A percentile compares a stretch with the other conserved stretches of the same genome.
phyloP scores from a whole-genome alignment of 1,140 invertebrate genomes.

The Orius insidiosus region DNA sequence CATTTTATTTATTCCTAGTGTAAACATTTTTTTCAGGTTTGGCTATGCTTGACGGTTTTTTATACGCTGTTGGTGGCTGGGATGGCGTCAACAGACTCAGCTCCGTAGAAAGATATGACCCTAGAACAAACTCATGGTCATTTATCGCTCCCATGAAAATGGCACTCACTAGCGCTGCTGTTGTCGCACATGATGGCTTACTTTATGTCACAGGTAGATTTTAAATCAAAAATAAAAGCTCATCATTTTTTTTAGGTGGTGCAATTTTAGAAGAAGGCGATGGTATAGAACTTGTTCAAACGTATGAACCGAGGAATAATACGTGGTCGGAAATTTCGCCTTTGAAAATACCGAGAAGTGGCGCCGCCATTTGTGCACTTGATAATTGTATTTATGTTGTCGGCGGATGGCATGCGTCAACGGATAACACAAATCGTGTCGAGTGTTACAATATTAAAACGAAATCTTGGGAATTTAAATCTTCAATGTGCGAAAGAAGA shows the following conservation, averaged over 20 bases:
- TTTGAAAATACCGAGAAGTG: conserved; percentile 35
- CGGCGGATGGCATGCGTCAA: conserved; percentile 36
- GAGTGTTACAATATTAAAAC: conserved; percentile 27
- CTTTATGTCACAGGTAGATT: conserved; percentile 31
- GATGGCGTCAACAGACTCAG: conserved; percentile 56
- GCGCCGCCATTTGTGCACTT: conserved; percentile 32
- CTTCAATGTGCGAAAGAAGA: conserved; percentile 30
- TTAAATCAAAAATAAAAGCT: too few relatives aligned
- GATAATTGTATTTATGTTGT: conserved; percentile 33
- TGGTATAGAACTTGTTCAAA: conserved; percentile 30
- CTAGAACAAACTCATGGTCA: conserved; percentile 69
- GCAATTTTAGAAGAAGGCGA: conserved; percentile 32
- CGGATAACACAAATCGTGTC: conserved; percentile 34
- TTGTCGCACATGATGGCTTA: conserved; percentile 29
- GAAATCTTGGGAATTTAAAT: conserved; percentile 29
- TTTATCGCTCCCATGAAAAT: conserved; percentile 45
- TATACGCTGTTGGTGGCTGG: conserved; percentile 61
- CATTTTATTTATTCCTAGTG: too few relatives aligned
- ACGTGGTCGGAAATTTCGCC: conserved; percentile 36
- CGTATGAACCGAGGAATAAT: conserved; percentile 35
- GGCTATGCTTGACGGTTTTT: conserved; percentile 40
- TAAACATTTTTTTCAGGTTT: conserved; percentile 27
- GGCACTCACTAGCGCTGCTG: conserved; percentile 32
- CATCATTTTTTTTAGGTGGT: conserved; percentile 24
- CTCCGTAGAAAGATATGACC: conserved; percentile 70